Evolutionary conservation across 2,888 invertebrate species (phyloP), one percentile per base, ranked within the genome.

Genomic region (Platypus cylindrus): DNA sequence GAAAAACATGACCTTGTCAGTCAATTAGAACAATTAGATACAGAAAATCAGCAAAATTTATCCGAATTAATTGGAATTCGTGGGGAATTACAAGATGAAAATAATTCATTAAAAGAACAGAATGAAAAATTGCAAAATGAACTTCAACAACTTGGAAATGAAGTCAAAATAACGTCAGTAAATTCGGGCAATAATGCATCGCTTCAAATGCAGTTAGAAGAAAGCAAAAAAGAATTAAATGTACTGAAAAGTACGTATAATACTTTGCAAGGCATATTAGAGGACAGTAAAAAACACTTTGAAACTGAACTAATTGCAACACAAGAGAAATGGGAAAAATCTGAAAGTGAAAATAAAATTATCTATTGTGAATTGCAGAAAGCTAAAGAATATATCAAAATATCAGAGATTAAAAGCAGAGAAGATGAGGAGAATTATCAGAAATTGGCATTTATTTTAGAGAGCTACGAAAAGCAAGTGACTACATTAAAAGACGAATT

Each of bases 91-190:
- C 58, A 58, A 26, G 51, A 56, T 8, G 54, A 57, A 13, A 56
- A 63, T 30, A 47, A 48, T 11, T 46, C 50, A 5, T 46, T 67
- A 15, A 55, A 56, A 25, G 65, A 64, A 28, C 70, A 70, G 54
- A 51, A 73, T 11, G 51, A 53, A 2, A 63, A 66, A 24, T 57
- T 77, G 1, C 67, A 65, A 46, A 58, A 62, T 30, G 66, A 70
- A 41, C 31, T 56, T 7, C 45, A 54, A 36, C 64, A 67, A 34
- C 62, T 70, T 36, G 58, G 60, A 9, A 51, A 49, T 11, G 18
- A 12, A 14, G 1, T 18, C 13, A 22, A 34, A 29, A 16, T 15
- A 23, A 11, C 17, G 8, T 27, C 15, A 3, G n/a, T 23, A 9
- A 5, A 13, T 4, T 27, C 14, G 14, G 9, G 68, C 37, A 26